A percentile compares a stretch with the other conserved stretches of the same genome.
phyloP scores from a whole-genome alignment of 1,140 invertebrate species.

The Drosophila erecta region DNA sequence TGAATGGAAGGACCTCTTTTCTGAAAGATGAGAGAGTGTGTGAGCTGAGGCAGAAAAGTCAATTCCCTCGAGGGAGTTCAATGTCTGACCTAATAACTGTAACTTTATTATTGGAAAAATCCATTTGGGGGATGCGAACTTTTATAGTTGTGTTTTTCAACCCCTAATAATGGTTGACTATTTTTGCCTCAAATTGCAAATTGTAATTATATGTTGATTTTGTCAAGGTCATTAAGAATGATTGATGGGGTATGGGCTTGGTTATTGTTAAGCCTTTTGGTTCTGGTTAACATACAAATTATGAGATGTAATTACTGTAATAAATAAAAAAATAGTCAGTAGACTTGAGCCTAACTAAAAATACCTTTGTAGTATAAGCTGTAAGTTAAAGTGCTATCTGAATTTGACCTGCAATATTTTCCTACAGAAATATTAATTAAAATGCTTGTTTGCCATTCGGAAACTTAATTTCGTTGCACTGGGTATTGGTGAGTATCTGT shows the following conservation, averaged over 20 bases:
- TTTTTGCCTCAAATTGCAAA: neutral
- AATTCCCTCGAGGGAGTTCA: constrained; percentile 34
- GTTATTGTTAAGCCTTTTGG: neutral
- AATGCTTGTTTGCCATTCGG: constrained; percentile 3
- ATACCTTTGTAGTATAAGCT: neutral
- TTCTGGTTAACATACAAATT: too few relatives aligned
- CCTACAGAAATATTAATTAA: constrained; percentile 43
- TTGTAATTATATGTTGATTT: neutral
- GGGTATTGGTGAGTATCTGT: constrained; percentile 7
- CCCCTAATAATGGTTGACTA: neutral
- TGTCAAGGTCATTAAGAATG: neutral
- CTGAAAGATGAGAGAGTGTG: constrained; percentile 2
- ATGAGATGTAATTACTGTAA: too few relatives aligned
- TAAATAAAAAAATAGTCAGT: too few relatives aligned
- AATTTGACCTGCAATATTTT: neutral
- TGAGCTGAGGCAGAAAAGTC: constrained; percentile 29
- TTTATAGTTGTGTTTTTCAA: neutral
- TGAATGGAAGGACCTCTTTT: constrained; percentile 7
- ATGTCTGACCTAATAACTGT: constrained; percentile 43
- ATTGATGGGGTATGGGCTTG: neutral
- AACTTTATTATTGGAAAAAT: constrained; percentile 30
- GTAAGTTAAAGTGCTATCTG: neutral
- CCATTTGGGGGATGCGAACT: neutral
- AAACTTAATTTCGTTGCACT: constrained; percentile 37
- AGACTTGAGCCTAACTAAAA: too few relatives aligned